Evolutionary conservation across 2,888 invertebrate genomes (phyloP), one percentile per base, ranked within the genome.

Genomic region (Habrosyne pyritoides): DNA sequence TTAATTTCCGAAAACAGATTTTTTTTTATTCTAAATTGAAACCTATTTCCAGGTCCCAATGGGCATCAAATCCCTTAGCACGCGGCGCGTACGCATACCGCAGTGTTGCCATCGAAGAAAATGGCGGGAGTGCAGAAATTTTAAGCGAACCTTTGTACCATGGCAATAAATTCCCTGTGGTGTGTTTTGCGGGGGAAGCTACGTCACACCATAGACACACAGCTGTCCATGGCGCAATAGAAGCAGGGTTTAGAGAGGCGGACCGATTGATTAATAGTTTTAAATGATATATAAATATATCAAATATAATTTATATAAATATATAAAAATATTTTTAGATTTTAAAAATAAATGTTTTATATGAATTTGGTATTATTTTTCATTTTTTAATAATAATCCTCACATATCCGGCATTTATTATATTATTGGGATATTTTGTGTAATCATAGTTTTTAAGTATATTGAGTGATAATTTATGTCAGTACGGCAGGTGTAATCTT

Each of bases 181-280:
- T 95, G 0, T 93, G 94, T 62, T 95, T 96, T 71, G 95, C 94
- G 1, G 96, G 95, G 0, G 95, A 96, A 77, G 94, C 95, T 0
- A 94, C 95, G 0, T 94, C 95, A 14, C 93, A 93, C 50, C 94
- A 94, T 65, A 93, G 91, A 71, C 96, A 94, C 75, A 94, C 94
- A 0, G 94, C 95, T 0, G 95, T 95, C 0, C 96, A 96, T 71
- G 96, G 96, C 0, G 96, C 96, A 0, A 82, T 96, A 0, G 96
- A 96, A 73, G 93, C 94, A n/a, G 96, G 96, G 0, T 94, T 94
- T 77, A 93, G 96, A 33, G 96, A 96, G 76, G 96, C 96, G 1
- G 89, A 95, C 14, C 88, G 95, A 64, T 75, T 95, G 22, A 86
- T 91, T 28, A 70, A 75, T 3, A 76, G 68, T 47, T 83, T 89